Evolutionary conservation across 2,113 vertebrate genomes (phyloP).

Genomic region (Alouatta palliata): DNA sequence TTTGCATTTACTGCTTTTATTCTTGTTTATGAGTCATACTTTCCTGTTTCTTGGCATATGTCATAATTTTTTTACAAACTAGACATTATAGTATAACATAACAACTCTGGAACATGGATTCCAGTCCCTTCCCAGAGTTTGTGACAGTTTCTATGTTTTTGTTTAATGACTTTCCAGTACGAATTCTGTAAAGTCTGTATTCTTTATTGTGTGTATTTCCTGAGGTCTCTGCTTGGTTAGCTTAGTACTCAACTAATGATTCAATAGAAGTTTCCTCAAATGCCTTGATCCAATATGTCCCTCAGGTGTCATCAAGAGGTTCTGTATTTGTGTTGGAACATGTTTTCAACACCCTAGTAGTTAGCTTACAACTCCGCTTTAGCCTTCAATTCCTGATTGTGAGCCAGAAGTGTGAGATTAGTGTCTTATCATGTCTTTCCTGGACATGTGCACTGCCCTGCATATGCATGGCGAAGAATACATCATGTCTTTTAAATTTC

Average conservation of each 20-base stretch:
- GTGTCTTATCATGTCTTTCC: neutral
- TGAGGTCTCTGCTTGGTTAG: constrained; percentile 39
- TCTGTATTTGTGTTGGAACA: neutral
- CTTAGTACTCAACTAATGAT: neutral
- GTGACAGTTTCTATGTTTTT: neutral
- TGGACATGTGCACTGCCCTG: neutral
- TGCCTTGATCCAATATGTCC: neutral
- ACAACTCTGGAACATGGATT: neutral
- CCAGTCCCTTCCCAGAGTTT: neutral
- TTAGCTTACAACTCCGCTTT: neutral
- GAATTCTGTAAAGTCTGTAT: neutral
- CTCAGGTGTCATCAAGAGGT: neutral
- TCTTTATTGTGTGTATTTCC: neutral
- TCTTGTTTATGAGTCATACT: neutral
- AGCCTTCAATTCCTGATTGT: neutral
- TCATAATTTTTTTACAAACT: neutral
- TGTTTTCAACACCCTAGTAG: neutral
- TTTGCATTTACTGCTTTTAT: neutral
- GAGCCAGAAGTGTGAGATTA: neutral
- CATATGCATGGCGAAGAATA: neutral
- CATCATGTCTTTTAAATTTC: neutral
- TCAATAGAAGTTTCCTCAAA: neutral
- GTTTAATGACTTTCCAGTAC: neutral
- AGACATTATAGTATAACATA: neutral
- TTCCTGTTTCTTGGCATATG: neutral